phyloP scores from a whole-genome alignment of 2,113 vertebrate genomes.

The Boulengeromyrus knoepffleri region DNA sequence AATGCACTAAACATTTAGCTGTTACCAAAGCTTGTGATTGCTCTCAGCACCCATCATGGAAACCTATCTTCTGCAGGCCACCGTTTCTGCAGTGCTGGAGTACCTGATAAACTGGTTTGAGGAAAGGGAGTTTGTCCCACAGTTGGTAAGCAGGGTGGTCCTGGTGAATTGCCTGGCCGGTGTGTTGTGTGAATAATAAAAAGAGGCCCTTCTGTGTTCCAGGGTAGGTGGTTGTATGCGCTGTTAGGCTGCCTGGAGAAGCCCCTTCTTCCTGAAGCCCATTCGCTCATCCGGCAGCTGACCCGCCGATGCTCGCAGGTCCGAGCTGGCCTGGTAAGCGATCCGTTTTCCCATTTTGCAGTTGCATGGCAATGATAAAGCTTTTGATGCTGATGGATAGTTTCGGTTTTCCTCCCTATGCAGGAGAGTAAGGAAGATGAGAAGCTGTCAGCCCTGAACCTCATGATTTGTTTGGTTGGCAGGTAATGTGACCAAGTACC shows the following conservation, averaged over 20 bases:
- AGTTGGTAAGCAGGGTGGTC: constrained; percentile 72
- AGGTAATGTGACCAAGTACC: constrained; percentile 61
- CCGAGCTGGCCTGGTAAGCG: constrained; percentile 73
- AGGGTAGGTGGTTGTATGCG: constrained; percentile 92
- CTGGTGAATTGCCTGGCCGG: not conserved
- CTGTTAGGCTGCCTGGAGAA: constrained; percentile 90
- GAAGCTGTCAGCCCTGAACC: constrained; percentile 80
- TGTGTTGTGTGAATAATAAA: not conserved
- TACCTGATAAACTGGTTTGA: constrained; percentile 85
- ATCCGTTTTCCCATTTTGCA: not conserved
- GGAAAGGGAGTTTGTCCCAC: constrained; percentile 78
- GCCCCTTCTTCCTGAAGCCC: constrained; percentile 88
- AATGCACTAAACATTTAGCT: not conserved
- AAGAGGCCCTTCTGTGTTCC: not conserved
- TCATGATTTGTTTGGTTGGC: constrained; percentile 93
- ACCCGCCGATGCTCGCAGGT: constrained; percentile 85
- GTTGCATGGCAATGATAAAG: not conserved
- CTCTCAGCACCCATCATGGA: not conserved
- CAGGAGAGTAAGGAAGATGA: constrained; percentile 82
- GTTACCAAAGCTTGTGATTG: not conserved
- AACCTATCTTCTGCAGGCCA: constrained; percentile 62
- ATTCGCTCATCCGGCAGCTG: constrained; percentile 90
- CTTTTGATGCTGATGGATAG: not conserved
- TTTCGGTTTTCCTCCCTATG: constrained; percentile 22
- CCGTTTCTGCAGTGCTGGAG: constrained; percentile 80